Evolutionary conservation across 2,797 vertebrate species (phyloP).

Genomic region (Smutsia gigantea): DNA sequence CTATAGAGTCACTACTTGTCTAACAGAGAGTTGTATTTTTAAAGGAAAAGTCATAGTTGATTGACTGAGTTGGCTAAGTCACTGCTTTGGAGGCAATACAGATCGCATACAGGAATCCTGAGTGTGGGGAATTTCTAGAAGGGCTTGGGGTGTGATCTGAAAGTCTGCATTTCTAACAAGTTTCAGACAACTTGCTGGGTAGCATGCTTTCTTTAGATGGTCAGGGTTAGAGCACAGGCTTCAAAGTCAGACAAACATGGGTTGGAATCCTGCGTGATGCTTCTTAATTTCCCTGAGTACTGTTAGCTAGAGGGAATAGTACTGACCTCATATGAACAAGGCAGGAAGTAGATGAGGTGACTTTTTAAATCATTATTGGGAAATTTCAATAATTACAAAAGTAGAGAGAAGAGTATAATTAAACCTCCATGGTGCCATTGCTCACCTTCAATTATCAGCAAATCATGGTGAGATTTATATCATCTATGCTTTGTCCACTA

Average conservation of each 20-base stretch:
- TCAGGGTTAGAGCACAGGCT: neutral
- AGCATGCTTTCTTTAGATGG: neutral
- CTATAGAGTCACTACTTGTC: no score
- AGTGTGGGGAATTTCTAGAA: neutral
- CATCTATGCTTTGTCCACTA: neutral
- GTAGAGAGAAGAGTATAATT: neutral
- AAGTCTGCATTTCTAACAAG: neutral
- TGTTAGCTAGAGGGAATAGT: neutral
- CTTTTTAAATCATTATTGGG: neutral
- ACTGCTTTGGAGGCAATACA: rapidly evolving
- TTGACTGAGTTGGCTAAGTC: neutral
- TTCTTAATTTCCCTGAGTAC: neutral
- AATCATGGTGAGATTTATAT: neutral
- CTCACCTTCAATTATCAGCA: neutral
- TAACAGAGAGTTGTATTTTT: neutral
- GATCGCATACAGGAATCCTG: neutral
- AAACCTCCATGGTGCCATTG: neutral
- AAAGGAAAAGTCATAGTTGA: neutral
- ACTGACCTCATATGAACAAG: neutral
- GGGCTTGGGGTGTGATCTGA: no score
- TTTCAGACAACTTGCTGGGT: neutral
- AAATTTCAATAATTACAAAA: neutral
- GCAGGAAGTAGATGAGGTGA: neutral
- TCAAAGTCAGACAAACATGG: neutral
- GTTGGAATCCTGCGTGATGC: neutral